phyloP scores from a whole-genome alignment of 2,797 vertebrate species.

The Simalia tracyae region DNA sequence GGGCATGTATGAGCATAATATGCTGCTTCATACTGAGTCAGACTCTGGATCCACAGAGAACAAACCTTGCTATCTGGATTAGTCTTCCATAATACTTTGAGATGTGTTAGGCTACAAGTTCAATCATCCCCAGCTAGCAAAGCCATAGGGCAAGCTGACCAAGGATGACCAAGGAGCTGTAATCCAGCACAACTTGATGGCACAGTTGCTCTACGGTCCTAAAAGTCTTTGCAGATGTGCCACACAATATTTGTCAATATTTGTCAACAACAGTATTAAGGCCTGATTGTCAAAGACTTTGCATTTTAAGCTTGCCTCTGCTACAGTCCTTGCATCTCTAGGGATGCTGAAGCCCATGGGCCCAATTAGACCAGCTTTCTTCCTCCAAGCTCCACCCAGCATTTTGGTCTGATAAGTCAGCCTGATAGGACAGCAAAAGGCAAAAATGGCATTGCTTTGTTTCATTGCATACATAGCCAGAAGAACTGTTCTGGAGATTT shows the following conservation, averaged over 20 bases:
- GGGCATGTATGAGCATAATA: not conserved
- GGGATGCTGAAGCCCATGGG: not conserved
- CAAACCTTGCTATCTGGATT: not conserved
- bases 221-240: not conserved
- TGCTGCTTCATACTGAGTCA: not conserved
- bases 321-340: not conserved
- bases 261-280: not conserved
- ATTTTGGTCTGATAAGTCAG: not conserved
- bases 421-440: too few species aligned
- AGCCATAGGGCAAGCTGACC: not conserved
- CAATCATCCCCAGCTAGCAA: not conserved
- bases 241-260: not conserved
- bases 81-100: not conserved
- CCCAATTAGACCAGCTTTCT: too few species aligned
- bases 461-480: not conserved
- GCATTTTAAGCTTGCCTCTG: not conserved
- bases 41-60: not conserved
- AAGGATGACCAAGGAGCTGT: not conserved
- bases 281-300: not conserved
- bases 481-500: not conserved
- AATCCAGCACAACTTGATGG: not conserved
- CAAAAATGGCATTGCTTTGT: not conserved
- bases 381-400: not conserved
- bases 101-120: not conserved
- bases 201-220: not conserved